Conservation (phyloP, 2,797 vertebrate species). For the Odontamblyopus lacepedii region DNA sequence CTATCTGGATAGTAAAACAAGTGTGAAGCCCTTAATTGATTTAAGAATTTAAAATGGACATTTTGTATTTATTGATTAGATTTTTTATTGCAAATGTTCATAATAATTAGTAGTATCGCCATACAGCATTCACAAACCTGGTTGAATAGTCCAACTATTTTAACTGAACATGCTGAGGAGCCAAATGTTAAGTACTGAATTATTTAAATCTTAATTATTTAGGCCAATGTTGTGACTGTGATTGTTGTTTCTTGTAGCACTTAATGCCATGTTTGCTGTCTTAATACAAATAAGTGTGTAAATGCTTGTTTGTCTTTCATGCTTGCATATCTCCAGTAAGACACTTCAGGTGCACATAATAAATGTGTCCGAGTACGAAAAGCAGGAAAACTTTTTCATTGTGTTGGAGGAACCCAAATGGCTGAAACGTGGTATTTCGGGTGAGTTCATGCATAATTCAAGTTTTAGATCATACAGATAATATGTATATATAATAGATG, state of each 20-base stretch:
- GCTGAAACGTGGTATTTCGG: constrained; percentile 90
- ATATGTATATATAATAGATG: background rate
- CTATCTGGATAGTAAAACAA: background rate
- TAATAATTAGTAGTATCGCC: too few relatives aligned
- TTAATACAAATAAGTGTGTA: constrained; percentile 14
- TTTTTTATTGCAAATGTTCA: too few relatives aligned
- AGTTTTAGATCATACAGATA: background rate
- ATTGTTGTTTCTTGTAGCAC: constrained; percentile 57
- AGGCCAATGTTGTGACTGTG: constrained; percentile 42
- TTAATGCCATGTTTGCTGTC: background rate
- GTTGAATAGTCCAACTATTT: too few relatives aligned
- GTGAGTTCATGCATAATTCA: constrained; percentile 60
- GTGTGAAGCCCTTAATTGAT: background rate
- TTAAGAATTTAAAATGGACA: too few relatives aligned
- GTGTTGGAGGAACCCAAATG: constrained; percentile 90
- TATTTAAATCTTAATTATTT: constrained; percentile 58
- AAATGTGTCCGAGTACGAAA: constrained; percentile 91
- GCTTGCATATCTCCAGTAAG: constrained; percentile 77
- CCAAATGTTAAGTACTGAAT: constrained; percentile 20
- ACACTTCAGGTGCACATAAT: constrained; percentile 86
- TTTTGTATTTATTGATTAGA: too few relatives aligned
- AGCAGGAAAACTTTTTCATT: constrained; percentile 92
- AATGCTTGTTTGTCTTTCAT: constrained; percentile 15
- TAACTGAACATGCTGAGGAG: constrained; percentile 2
- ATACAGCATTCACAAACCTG: too few relatives aligned